Evolutionary conservation across 2,888 invertebrate genomes (phyloP), one percentile per base, ranked within the genome.

Genomic region (Polymixis lichenea): DNA sequence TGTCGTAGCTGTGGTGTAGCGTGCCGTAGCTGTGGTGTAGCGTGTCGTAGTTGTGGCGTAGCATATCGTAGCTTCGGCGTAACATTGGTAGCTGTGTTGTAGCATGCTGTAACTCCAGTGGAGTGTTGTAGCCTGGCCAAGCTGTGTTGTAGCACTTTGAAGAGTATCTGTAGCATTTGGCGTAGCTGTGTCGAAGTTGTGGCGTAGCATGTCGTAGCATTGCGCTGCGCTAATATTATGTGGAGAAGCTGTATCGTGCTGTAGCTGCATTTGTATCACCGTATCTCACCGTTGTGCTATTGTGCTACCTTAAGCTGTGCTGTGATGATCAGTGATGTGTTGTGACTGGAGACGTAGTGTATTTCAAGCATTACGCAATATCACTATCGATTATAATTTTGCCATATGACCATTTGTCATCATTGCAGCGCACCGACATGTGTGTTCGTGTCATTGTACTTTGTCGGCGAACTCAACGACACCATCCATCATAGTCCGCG

Each of bases 401-500:
- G 17, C 51, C 22, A 32, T n/a, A n/a, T 46, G 8, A 51, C 51
- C n/a, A 51, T 77, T 81, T 58, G 19, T 77, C 32, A 58, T 17
- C 19, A 46, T 82, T 64, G 46, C 43, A 61, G 61, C 46, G 25
- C 32, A 15, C 53, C 17, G 25, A n/a, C 56, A 46, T 55, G 62
- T 64, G 25, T 38, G 32, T 13, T 49, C 15, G 43, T 53, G 60
- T 72, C 61, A 46, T 6, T 22, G 49, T 68, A 15, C n/a, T 19
- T 32, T 11, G 51, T 6, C 49, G 25, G 49, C n/a, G 13, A 32
- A 11, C 51, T 43, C 43, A 1, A 4, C 51, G 51, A 43, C 67
- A 51, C 55, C 68, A 68, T 82, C 68, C 68, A 69, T 77, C 83
- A 82, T 15, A 13, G 61, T n/a, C 4, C 60, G 55, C 51, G 58